Evolutionary conservation across 1,140 invertebrate species (phyloP).

Genomic region (Procambarus clarkii): DNA sequence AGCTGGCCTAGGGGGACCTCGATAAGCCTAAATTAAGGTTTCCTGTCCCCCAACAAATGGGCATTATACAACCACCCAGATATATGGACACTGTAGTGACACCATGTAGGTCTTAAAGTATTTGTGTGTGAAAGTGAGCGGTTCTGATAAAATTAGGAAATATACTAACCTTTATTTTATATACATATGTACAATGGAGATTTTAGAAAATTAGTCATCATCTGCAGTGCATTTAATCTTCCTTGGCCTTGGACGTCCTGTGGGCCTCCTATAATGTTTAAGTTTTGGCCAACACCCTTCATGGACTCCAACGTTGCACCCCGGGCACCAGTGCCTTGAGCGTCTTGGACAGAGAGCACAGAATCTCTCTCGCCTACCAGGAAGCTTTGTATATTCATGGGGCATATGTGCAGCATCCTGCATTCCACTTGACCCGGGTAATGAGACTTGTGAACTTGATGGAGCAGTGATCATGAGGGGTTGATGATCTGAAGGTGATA

Average conservation of each 20-base stretch:
- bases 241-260: background rate
- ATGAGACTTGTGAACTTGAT: background rate
- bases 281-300: background rate
- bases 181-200: constrained; percentile 3
- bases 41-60: no score
- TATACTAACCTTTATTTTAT: background rate
- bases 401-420: background rate
- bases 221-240: background rate
- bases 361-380: background rate
- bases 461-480: background rate
- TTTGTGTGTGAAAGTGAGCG: background rate
- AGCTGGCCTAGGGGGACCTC: no score
- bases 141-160: background rate
- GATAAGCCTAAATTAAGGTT: no score
- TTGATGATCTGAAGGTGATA: background rate
- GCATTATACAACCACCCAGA: no score
- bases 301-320: background rate
- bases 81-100: no score
- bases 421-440: background rate
- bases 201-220: background rate
- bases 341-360: background rate
- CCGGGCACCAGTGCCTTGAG: background rate
- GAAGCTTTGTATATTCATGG: background rate
- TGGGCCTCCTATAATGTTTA: background rate
- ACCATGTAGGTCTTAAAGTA: no score